phyloP scores from a whole-genome alignment of 1,140 invertebrate species.

The Achroia grisella region DNA sequence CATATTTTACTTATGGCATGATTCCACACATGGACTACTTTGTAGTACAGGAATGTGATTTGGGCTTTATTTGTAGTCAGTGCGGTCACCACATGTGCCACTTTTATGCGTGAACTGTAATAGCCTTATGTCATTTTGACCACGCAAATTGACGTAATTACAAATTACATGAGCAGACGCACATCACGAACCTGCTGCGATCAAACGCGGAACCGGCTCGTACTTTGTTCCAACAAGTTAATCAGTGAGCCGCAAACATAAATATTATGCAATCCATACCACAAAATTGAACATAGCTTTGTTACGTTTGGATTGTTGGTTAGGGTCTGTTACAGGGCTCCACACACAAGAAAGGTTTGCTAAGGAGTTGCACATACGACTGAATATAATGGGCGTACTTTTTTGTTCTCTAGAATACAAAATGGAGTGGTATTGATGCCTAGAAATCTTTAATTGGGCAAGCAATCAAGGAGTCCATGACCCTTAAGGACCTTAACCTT shows the following conservation, averaged over 20 bases:
- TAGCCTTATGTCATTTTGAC: conserved; percentile 57
- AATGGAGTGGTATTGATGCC: too few species aligned
- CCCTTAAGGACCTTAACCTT: too few species aligned
- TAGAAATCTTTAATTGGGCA: too few species aligned
- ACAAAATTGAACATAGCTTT: not conserved
- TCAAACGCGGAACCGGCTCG: conserved; percentile 23
- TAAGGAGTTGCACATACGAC: too few species aligned
- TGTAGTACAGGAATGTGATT: too few species aligned
- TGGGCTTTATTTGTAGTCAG: conserved; percentile 25
- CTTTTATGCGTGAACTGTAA: conserved; percentile 39
- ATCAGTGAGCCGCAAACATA: conserved; percentile 20
- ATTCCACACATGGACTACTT: too few species aligned
- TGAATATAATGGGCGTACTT: too few species aligned
- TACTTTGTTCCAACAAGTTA: conserved; percentile 28
- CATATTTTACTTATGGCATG: too few species aligned
- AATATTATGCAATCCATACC: conserved; percentile 20
- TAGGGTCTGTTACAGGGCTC: too few species aligned
- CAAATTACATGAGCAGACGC: conserved; percentile 42
- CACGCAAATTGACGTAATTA: conserved; percentile 63
- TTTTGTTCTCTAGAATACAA: too few species aligned
- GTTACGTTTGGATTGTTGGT: not conserved
- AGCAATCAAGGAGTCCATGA: too few species aligned
- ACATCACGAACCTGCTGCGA: conserved; percentile 22
- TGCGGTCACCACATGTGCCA: conserved; percentile 9
- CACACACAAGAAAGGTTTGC: too few species aligned